Conservation (phyloP, 2,888 invertebrate species). For the Cryptocephalus primarius region DNA sequence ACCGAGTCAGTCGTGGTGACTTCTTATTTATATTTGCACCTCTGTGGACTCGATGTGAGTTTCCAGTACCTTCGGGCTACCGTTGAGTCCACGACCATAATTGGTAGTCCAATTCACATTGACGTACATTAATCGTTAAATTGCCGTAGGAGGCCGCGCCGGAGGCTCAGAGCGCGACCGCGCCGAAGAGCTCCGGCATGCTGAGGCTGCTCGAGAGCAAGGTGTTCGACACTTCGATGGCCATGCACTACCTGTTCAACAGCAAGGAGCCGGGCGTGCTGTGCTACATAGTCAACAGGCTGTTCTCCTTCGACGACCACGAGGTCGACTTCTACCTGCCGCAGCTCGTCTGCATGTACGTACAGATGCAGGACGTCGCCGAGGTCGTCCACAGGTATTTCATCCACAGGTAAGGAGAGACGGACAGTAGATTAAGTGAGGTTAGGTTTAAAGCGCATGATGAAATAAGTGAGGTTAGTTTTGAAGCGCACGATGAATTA, state of each 20-base stretch:
- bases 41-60: too few species aligned
- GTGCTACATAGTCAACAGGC: slow-evolving; percentile 93
- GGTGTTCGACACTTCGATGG: slow-evolving; percentile 96
- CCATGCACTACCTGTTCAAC: slow-evolving; percentile 94
- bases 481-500: too few species aligned
- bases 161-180: not conserved
- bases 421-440: too few species aligned
- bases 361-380: slow-evolving; percentile 95
- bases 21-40: too few species aligned
- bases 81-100: too few species aligned
- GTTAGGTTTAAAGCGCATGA: too few species aligned
- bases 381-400: slow-evolving; percentile 83
- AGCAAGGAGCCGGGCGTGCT: slow-evolving; percentile 97
- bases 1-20: too few species aligned
- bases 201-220: slow-evolving; percentile 93
- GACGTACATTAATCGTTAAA: too few species aligned
- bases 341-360: slow-evolving; percentile 95
- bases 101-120: too few species aligned
- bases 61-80: too few species aligned
- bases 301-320: slow-evolving; percentile 85
- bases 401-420: slow-evolving; percentile 52
- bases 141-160: too few species aligned
- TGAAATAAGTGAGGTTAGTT: too few species aligned
- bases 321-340: slow-evolving; percentile 98
- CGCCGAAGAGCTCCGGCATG: slow-evolving; percentile 40